phyloP scores from a whole-genome alignment of 2,797 vertebrate species.

The Eleutherodactylus coqui region DNA sequence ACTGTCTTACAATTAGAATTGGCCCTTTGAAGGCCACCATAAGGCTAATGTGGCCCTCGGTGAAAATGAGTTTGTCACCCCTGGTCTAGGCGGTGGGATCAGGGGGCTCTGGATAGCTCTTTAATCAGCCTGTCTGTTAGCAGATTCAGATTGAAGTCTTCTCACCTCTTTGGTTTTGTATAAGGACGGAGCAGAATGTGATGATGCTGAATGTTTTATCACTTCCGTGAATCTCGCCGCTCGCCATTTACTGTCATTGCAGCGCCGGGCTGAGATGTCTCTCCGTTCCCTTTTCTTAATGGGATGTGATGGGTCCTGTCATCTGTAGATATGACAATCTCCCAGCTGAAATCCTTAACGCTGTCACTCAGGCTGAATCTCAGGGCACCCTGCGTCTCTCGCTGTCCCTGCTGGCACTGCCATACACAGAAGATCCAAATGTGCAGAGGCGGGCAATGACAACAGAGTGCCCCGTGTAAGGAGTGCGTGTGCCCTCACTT shows the following conservation, averaged over 20 bases:
- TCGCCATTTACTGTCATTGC: background rate
- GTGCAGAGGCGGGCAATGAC: background rate
- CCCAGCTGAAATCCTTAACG: background rate
- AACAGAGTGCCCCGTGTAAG: background rate
- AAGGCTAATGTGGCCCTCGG: too few relatives aligned
- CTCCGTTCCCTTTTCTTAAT: background rate
- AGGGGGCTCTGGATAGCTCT: background rate
- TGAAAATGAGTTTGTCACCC: too few relatives aligned
- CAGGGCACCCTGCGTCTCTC: background rate
- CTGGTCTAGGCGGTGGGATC: too few relatives aligned
- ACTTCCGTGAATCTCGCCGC: background rate
- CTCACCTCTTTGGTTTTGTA: background rate
- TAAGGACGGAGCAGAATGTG: background rate
- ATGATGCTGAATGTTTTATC: conserved; percentile 5
- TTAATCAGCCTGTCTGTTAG: background rate
- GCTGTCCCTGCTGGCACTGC: background rate
- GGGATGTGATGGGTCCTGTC: background rate
- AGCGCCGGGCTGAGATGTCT: background rate
- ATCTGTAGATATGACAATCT: background rate
- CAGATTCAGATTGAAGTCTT: background rate
- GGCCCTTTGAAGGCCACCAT: too few relatives aligned
- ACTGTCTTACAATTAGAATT: too few relatives aligned
- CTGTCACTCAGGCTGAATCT: background rate
- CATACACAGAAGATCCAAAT: background rate
- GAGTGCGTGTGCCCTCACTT: too few relatives aligned